Base-by-base conservation (phyloP, 2,113 vertebrate genomes). In the Psittacus erithacus region DNA sequence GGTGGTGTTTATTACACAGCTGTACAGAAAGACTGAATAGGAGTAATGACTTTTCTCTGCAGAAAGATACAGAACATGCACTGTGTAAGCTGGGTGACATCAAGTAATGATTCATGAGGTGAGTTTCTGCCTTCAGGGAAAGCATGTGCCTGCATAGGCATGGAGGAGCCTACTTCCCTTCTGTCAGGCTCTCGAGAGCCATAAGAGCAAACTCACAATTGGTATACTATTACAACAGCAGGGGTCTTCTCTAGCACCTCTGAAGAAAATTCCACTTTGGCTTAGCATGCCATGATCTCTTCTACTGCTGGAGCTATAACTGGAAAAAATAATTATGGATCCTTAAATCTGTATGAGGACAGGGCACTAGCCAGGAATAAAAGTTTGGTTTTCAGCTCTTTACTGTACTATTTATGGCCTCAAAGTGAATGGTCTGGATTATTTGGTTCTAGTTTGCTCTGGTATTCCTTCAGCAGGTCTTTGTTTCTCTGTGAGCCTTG, bases 41-140 rank as follows among this genome's bases (percentile, higher is more conserved):
- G 98, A 16, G 98, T 98, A 75, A 98, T 99, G 70, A 98, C 99
- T 52, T 99, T 99, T 95, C 98, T 99, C 73, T 98, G 98, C 57
- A 98, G 98, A 91, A 99, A 96, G 98, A 99, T 90, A 99, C 98
- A 98, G 98, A 99, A 88, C 98, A 98, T 2, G 98, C 98, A 8
- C 93, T 98, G 55, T 98, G 98, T 84, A 98, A 98, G 91, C 96
- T 99, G 94, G 98, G 98, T 90, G 97, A 98, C 81, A 98, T 98
- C 6, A 98, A 99, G 96, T 99, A 99, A 91, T 96, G 97, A 41
- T 98, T 79, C 98, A 98, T 73, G 98, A 99, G 97, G 98, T 98
- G 74, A 97, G 98, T 96, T 88, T 85, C 28, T 76, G 81, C 80
- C 92, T 94, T 82, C 25, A 73, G 33, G 68, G 55, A 59, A 92